phyloP scores from a whole-genome alignment of 2,888 invertebrate species.

The Stenodera caucasica region DNA sequence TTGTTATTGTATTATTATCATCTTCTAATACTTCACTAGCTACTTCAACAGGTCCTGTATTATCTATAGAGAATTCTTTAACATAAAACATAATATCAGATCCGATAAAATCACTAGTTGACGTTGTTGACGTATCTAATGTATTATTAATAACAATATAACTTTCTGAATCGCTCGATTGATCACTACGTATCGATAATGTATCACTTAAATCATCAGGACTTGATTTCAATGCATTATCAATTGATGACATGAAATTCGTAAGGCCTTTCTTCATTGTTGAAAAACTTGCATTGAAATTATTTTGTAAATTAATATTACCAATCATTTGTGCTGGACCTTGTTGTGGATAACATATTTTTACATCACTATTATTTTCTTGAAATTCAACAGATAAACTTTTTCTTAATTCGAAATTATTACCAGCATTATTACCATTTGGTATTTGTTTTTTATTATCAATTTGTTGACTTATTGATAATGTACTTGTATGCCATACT shows the following conservation, averaged over 20 bases:
- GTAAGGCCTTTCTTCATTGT: constrained; percentile 84
- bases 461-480: constrained; percentile 39
- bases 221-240: constrained; percentile 74
- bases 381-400: constrained; percentile 36
- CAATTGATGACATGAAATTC: constrained; percentile 80
- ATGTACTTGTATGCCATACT: constrained; percentile 45
- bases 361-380: constrained; percentile 21
- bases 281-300: constrained; percentile 63
- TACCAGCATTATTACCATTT: constrained; percentile 32
- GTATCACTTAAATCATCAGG: constrained; percentile 77
- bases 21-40: constrained; percentile 85
- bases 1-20: constrained; percentile 69
- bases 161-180: constrained; percentile 86
- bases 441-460: constrained; percentile 33
- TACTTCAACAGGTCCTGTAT: constrained; percentile 65
- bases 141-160: constrained; percentile 70
- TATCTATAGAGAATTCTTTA: constrained; percentile 45
- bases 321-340: constrained; percentile 28
- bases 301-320: constrained; percentile 49
- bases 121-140: constrained; percentile 47
- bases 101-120: constrained; percentile 64
- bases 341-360: constrained; percentile 16
- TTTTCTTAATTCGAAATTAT: constrained; percentile 28
- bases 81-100: constrained; percentile 70
- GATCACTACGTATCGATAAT: constrained; percentile 76